Base-by-base conservation (phyloP, 2,113 vertebrate species). In the Sinocyclocheilus grahami region DNA sequence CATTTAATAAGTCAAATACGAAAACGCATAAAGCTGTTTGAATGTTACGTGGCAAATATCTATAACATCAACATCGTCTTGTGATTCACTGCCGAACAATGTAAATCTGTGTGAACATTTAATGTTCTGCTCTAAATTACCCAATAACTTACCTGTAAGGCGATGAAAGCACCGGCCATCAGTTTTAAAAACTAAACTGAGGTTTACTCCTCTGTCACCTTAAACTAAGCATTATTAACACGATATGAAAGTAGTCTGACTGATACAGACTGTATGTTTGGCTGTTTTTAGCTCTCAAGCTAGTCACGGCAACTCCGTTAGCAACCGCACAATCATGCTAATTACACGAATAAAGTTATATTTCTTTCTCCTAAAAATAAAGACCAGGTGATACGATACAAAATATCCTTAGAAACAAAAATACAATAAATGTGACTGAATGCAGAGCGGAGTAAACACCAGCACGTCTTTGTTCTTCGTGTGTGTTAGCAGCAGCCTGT, bases 391-490 rank as follows among this genome's bases (percentile, higher is more conserved):
- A 48, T 20, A 42, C 0, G 12, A n/a, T 14, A 30, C 3, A 48
- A 81, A 82, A 65, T 48, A 67, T 20, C 9, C 1, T 27, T 37
- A 4, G 27, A 81, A 6, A 65, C 22, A 14, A 7, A 48, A 48
- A 30, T 27, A 20, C 6, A 42, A 60, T 4, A 62, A 9, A 67
- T 20, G 27, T 12, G 22, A 8, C 3, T 69, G 24, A n/a, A 37
- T 11, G 16, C 1, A 1, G 46, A 71, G 11, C 22, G 27, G 37
- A 69, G 46, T 53, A 8, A 55, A 22, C 22, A 58, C 51, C 2
- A 18, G 12, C 69, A 37, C 18, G 60, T 55, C 78, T 86, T 86
- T 71, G 77, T 86, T 86, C 65, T 60, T 22, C 65, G 42, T 53
- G 24, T 58, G 8, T 55, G 42, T 58, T 55, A 84, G 69, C 67